Evolutionary conservation across 2,797 vertebrate genomes (phyloP).

Genomic region (Oreonectes daqikongensis): DNA sequence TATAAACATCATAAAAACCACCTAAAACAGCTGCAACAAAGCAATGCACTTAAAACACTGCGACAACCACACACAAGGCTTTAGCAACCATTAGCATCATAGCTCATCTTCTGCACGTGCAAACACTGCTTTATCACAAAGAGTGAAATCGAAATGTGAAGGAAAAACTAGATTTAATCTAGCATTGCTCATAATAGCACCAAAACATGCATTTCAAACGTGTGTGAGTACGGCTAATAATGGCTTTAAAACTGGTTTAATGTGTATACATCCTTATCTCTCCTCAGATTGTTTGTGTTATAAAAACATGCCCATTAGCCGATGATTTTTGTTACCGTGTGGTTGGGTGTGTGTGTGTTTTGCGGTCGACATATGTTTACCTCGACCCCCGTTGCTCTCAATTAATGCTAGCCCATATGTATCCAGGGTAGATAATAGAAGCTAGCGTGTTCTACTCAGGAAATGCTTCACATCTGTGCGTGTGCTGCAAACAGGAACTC

Average conservation of each 20-base stretch:
- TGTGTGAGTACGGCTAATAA: background rate
- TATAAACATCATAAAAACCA: too few relatives aligned
- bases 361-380: conserved; percentile 57
- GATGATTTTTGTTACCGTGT: background rate
- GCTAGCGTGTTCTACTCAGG: conserved; percentile 12
- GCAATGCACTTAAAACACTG: too few relatives aligned
- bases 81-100: too few relatives aligned
- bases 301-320: background rate
- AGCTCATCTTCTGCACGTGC: too few relatives aligned
- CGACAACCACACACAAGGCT: too few relatives aligned
- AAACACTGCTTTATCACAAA: too few relatives aligned
- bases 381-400: conserved; percentile 56
- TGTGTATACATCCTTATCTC: background rate
- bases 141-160: too few relatives aligned
- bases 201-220: too few relatives aligned
- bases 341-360: conserved; percentile 39
- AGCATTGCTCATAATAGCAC: too few relatives aligned
- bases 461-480: conserved; percentile 23
- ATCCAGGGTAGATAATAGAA: conserved; percentile 29
- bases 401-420: conserved; percentile 57
- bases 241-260: background rate
- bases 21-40: too few relatives aligned
- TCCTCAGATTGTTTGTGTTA: conserved; percentile 8
- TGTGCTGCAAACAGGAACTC: conserved; percentile 15
- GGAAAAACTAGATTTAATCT: too few relatives aligned